These are phyloP conservation scores for Hypanus sabinus DNA, from an alignment of 2,113 vertebrate species.

Conservation along the genomic window DNA sequence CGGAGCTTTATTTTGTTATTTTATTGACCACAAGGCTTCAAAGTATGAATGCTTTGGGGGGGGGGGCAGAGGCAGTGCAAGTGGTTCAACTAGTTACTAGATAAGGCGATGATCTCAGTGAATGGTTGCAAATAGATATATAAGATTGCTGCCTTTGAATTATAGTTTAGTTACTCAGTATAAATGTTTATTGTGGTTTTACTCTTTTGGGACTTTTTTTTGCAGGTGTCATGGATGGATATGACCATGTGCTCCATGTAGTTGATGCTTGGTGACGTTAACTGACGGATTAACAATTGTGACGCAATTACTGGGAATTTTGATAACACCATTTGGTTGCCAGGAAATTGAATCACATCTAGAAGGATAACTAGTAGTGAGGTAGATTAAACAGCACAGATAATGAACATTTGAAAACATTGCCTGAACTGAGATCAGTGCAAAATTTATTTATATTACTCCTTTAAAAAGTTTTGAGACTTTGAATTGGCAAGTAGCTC, in stretches of 20 bases:
- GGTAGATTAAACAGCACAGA: neutral
- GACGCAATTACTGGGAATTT: conserved; percentile 21
- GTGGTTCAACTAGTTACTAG: no score
- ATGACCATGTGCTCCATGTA: conserved; percentile 16
- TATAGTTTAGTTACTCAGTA: neutral
- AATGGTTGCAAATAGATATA: neutral
- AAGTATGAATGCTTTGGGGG: neutral
- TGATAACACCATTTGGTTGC: conserved; percentile 16
- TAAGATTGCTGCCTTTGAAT: neutral
- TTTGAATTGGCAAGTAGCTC: no score
- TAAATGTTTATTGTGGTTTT: neutral
- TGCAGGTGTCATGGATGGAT: conserved; percentile 31
- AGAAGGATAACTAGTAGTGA: conserved; percentile 29
- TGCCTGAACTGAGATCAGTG: neutral
- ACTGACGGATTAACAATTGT: conserved; percentile 36
- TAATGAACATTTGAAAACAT: neutral
- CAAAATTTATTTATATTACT: neutral
- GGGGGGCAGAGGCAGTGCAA: no score
- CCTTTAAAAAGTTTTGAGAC: neutral
- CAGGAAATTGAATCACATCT: conserved; percentile 26
- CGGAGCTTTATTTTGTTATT: neutral
- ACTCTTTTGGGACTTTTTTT: conserved; percentile 30
- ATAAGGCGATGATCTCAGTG: neutral
- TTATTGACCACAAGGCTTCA: neutral
- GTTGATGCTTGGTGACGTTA: conserved; percentile 27